Evolutionary conservation across 2,888 invertebrate species (phyloP), one percentile per base, ranked within the genome.

Genomic region (Pherbina coryleti): DNA sequence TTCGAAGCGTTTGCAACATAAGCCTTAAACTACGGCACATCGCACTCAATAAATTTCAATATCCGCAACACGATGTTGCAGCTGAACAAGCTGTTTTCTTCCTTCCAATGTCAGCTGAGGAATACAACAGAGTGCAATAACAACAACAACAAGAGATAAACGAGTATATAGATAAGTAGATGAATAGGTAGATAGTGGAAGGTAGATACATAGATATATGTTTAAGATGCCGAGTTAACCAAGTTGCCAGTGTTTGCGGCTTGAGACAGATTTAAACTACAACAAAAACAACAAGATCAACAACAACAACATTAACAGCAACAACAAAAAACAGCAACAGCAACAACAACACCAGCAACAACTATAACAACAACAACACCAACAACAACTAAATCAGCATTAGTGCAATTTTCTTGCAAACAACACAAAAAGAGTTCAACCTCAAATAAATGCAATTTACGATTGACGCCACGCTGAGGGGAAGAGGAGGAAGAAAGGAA

Each of bases 101-200:
- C 17, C 25, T 57, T 25, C 37, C 34, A 76, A 76, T 60, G 70
- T 62, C 51, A 70, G 37, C 70, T 22, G 31, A 51, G 19, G 69
- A 51, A 49, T n/a, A 62, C 34, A 14, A 69, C 57, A 28, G n/a
- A n/a, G n/a, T n/a, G 25, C 19, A 57, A 69, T 17, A 66, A 28
- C 66, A 31, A 49, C 55, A 70, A 31, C 49, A 28, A 55, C 22
- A 55, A 31, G 3, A 31, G 7, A n/a, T 14, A 60, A 28, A 25
- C 44, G 25, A 37, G 8, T 37, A 8, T 8, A 37, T 44, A 44
- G 44, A 11, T 69, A 60, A 25, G 11, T 60, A 14, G 4, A 60
- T 8, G 37, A 9, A 37, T 66, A 31, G 14, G 11, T 25, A 64
- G 34, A n/a, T 1, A 25, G 28, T 37, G 19, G 8, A 19, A 9